Evolutionary conservation across 2,113 vertebrate genomes (phyloP), one percentile per base, ranked within the genome.

Genomic region (Actenoides lindsayi): DNA sequence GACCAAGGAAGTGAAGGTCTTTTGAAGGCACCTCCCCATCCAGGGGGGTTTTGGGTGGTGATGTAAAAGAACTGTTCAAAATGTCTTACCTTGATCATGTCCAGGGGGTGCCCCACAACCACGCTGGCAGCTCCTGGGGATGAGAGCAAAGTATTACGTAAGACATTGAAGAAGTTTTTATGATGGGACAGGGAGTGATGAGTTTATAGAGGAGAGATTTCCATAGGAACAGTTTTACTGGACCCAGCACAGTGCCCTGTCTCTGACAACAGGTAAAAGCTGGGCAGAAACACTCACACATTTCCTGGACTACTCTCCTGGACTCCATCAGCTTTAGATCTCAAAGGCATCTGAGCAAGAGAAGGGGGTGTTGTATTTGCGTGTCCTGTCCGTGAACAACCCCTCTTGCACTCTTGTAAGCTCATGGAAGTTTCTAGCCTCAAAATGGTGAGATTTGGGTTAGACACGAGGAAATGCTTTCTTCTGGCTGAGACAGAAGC

Each of bases 21-120:
- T 69, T 27, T 6, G 23, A 76, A 25, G 37, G 3, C 20, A 51
- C 37, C 30, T 50, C 39, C 62, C 56, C 4, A 0, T 6, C 3
- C 3, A 2, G 19, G 30, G n/a, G 23, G 30, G 24, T 8, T 86
- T 41, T 53, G 64, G 39, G 33, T 62, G 71, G 63, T 46, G 50
- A 37, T 3, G 7, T 6, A 20, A 77, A 42, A 63, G 23, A 30
- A 25, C 0, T 1, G 33, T 16, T 65, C 54, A 7, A 83, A 94
- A 28, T 12, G 50, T 7, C 89, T 96, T 98, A 98, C 98, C 98
- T 98, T 98, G 88, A 98, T 97, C 0, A 98, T 98, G 94, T 98
- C 98, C 97, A 98, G 85, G 53, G 98, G 98, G 91, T 98, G 96
- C 35, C 98, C 98, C 4, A 98, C 96, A 41, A 98, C 83, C 86